phyloP scores from a whole-genome alignment of 1,140 invertebrate species.

The Anastrepha obliqua region DNA sequence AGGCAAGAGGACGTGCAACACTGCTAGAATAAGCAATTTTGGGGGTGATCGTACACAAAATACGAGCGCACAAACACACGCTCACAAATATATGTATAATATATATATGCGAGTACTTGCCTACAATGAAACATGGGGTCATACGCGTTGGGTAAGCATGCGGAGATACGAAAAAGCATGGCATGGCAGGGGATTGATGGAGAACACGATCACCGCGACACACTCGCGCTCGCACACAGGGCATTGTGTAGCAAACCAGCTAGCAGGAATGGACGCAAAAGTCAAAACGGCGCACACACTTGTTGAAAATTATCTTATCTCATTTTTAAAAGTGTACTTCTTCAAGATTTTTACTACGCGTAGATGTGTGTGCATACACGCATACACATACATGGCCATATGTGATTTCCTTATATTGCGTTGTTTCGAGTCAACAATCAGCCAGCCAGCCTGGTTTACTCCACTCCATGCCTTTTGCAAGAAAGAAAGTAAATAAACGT shows the following conservation, averaged over 20 bases:
- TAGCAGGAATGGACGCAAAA: not conserved
- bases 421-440: not conserved
- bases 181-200: not conserved
- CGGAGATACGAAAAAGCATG: not conserved
- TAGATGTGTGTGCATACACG: not conserved
- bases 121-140: not conserved
- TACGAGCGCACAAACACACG: not conserved
- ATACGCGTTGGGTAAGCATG: not conserved
- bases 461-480: not conserved
- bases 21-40: not conserved
- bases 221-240: not conserved
- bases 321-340: constrained; percentile 5
- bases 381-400: not conserved
- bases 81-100: not conserved
- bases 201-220: not conserved
- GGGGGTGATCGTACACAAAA: constrained; percentile 5
- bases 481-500: constrained; percentile 25
- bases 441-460: not conserved
- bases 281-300: constrained; percentile 6
- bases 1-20: not conserved
- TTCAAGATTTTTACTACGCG: not conserved
- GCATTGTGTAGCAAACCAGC: not conserved
- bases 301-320: constrained; percentile 42
- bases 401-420: not conserved
- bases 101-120: not conserved